Percentiles rank a stretch among this genome's conserved stretches.
Evolutionary conservation across 2,797 vertebrate genomes (phyloP).

Genomic region (Carduelis carduelis): DNA sequence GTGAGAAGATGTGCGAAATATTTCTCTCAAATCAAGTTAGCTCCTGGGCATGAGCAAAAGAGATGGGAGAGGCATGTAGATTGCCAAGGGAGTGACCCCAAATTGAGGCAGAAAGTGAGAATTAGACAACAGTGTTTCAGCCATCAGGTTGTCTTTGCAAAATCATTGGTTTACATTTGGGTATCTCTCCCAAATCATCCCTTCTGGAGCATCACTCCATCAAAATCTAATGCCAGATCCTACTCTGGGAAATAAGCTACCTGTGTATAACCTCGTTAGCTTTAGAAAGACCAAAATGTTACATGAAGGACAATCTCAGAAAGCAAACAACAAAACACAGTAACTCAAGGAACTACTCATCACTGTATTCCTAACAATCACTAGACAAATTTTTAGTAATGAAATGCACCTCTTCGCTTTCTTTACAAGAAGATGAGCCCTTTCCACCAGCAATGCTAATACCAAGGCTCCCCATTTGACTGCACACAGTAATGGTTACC

Average conservation of each 20-base stretch:
- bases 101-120: neutral
- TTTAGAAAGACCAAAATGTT: neutral
- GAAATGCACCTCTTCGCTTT: constrained; percentile 82
- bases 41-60: neutral
- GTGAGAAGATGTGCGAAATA: neutral
- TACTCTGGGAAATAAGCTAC: neutral
- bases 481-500: constrained; percentile 87
- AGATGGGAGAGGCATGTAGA: neutral
- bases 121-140: neutral
- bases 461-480: constrained; percentile 82
- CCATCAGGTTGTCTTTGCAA: neutral
- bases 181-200: neutral
- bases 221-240: neutral
- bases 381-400: constrained; percentile 23
- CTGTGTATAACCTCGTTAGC: neutral
- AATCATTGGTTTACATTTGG: neutral
- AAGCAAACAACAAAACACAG: neutral
- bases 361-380: neutral
- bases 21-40: neutral
- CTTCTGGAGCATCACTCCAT: neutral
- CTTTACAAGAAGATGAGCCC: constrained; percentile 84
- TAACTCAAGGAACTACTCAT: neutral
- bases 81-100: neutral
- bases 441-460: constrained; percentile 89
- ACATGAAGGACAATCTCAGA: neutral